Conservation (phyloP, 1,140 invertebrate species). For the Luehdorfia chinensis region DNA sequence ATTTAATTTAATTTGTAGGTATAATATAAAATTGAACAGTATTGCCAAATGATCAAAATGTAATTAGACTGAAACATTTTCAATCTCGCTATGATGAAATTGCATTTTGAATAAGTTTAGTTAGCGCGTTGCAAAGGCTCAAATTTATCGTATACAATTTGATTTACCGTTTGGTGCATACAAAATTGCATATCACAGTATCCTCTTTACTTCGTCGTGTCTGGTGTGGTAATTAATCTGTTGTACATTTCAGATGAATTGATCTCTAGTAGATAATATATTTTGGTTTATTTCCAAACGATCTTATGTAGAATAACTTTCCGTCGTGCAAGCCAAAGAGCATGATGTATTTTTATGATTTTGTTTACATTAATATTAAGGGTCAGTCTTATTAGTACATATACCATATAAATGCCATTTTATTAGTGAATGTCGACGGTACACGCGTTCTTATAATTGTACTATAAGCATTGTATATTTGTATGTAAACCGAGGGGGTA, state of each 20-base stretch:
- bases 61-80: conserved; percentile 68
- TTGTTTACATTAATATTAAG: conserved; percentile 65
- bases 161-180: conserved; percentile 26
- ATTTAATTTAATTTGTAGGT: conserved; percentile 58
- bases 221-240: conserved; percentile 25
- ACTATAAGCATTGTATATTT: conserved; percentile 74
- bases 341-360: conserved; percentile 75
- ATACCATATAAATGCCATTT: conserved; percentile 72
- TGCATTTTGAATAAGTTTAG: conserved; percentile 19
- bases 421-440: conserved; percentile 65
- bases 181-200: conserved; percentile 60
- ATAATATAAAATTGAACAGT: conserved; percentile 57
- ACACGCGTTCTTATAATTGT: conserved; percentile 62
- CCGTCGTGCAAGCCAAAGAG: conserved; percentile 76
- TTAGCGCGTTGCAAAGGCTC: conserved; percentile 37
- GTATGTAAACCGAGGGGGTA: conserved; percentile 62
- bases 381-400: conserved; percentile 67
- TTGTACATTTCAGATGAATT: conserved; percentile 56
- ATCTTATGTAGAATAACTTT: conserved; percentile 49
- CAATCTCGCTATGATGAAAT: conserved; percentile 29
- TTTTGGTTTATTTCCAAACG: conserved; percentile 48
- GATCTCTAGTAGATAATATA: conserved; percentile 65
- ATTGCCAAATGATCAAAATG: conserved; percentile 74
- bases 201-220: conserved; percentile 27
- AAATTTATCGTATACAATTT: conserved; percentile 26